Conservation (phyloP, 2,797 vertebrate species). For the Manis crassicaudata region DNA sequence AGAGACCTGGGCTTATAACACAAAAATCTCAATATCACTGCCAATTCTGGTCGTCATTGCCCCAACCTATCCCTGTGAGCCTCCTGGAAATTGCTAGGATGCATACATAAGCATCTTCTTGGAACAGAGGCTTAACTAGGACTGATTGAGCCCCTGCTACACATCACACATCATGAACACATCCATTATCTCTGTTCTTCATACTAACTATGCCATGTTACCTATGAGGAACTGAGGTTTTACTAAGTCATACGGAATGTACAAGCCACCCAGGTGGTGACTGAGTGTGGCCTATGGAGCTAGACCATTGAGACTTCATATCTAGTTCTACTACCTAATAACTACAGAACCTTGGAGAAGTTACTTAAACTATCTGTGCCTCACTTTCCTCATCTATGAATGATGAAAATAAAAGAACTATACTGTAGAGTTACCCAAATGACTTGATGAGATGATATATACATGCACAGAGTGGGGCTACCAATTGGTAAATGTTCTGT, state of each 20-base stretch:
- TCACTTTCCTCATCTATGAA: background rate
- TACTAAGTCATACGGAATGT: background rate
- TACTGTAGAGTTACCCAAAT: background rate
- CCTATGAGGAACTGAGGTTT: background rate
- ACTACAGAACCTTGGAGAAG: background rate
- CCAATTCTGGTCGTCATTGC: background rate
- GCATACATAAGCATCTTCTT: background rate
- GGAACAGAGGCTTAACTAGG: background rate
- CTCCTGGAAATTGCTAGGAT: background rate
- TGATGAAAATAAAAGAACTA: background rate
- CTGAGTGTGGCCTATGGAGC: background rate
- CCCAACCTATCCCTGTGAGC: background rate
- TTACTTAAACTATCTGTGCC: background rate
- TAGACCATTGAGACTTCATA: background rate
- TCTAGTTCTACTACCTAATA: background rate
- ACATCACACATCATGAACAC: background rate
- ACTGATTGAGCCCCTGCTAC: background rate
- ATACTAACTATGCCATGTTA: background rate
- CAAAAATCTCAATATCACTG: background rate
- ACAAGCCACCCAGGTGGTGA: background rate
- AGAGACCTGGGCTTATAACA: background rate
- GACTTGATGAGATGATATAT: background rate
- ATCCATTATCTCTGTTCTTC: background rate
- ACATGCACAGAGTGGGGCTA: background rate
- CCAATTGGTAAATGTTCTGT: background rate